phyloP scores from a whole-genome alignment of 2,888 invertebrate species.

The Temnothorax ravouxi region DNA sequence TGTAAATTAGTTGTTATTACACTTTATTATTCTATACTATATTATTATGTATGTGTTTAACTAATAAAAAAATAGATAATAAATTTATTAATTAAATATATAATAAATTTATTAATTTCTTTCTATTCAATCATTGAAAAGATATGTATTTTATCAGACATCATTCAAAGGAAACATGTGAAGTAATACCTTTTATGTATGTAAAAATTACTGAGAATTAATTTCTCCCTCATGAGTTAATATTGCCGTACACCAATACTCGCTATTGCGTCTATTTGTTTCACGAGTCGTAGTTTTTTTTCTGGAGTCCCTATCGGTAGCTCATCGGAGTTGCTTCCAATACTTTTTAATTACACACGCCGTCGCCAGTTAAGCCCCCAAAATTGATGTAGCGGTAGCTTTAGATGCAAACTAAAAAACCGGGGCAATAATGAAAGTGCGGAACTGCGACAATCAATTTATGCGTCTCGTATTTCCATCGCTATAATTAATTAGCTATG shows the following conservation, averaged over 20 bases:
- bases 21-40: background rate
- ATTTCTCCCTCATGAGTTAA: slow-evolving; percentile 15
- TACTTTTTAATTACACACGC: slow-evolving; percentile 76
- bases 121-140: background rate
- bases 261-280: slow-evolving; percentile 30
- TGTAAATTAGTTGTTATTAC: background rate
- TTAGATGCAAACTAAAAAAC: slow-evolving; percentile 46
- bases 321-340: slow-evolving; percentile 64
- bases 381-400: slow-evolving; percentile 55
- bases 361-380: slow-evolving; percentile 56
- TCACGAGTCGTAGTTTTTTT: slow-evolving; percentile 21
- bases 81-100: background rate
- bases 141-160: background rate
- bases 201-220: background rate
- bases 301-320: slow-evolving; percentile 53
- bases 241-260: slow-evolving; percentile 5
- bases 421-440: slow-evolving; percentile 58
- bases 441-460: slow-evolving; percentile 56
- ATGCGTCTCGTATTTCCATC: slow-evolving; percentile 45
- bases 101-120: background rate
- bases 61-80: background rate
- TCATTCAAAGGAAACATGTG: background rate
- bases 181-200: background rate
- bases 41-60: background rate
- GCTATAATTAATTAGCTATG: slow-evolving; percentile 55